Conservation (phyloP, 2,113 vertebrate genomes). For the Uria lomvia region DNA sequence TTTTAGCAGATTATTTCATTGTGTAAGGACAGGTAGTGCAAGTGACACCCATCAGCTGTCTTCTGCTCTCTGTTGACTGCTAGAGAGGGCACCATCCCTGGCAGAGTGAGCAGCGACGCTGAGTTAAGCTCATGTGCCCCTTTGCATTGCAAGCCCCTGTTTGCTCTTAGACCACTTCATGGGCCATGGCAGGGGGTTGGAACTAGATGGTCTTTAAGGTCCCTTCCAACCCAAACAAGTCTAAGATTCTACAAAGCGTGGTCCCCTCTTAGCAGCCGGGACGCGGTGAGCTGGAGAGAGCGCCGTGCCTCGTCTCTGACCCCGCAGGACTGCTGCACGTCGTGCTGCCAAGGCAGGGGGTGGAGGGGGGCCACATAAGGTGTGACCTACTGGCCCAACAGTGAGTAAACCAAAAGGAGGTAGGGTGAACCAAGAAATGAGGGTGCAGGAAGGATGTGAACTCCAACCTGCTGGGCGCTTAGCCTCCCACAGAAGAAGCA, state of each 20-base stretch:
- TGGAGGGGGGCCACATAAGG: not conserved
- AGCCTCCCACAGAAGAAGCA: not conserved
- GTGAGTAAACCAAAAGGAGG: too few relatives aligned
- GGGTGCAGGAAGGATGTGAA: not conserved
- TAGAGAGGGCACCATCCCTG: not conserved
- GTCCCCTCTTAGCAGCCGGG: rapidly evolving
- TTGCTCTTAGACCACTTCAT: not conserved
- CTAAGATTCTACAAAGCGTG: not conserved
- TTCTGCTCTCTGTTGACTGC: not conserved
- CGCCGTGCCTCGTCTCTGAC: not conserved
- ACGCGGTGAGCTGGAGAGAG: not conserved
- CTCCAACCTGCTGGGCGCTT: not conserved
- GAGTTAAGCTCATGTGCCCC: not conserved
- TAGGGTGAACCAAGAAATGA: not conserved
- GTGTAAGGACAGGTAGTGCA: not conserved
- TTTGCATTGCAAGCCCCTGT: not conserved
- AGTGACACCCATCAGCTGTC: not conserved
- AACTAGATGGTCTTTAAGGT: not conserved
- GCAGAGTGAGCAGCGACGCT: not conserved
- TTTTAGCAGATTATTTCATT: not conserved
- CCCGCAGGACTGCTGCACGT: not conserved
- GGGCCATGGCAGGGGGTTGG: not conserved
- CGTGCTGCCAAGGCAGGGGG: not conserved
- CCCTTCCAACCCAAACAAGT: not conserved
- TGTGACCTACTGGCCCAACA: not conserved